phyloP scores from a whole-genome alignment of 1,140 invertebrate genomes.

The Callitettix versicolor region DNA sequence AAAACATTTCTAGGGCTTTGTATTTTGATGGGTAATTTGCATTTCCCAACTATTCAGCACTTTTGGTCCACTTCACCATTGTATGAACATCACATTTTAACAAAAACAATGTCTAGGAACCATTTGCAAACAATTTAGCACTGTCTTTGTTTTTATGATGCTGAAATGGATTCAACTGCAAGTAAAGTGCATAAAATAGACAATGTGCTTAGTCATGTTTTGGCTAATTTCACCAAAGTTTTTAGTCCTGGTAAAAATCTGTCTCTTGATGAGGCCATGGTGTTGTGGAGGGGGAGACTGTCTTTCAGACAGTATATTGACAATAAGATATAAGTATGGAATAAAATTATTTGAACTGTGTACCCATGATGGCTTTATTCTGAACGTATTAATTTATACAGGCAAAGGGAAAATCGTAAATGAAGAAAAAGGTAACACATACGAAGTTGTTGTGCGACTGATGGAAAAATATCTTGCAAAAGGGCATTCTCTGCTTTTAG shows the following conservation, averaged over 20 bases:
- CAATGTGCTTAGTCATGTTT: conserved; percentile 3
- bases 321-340: conserved; percentile 29
- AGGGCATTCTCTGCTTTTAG: conserved; percentile 17
- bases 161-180: neutral
- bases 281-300: conserved; percentile 28
- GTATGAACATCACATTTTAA: conserved; percentile 25
- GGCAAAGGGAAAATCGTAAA: conserved; percentile 1
- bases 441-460: conserved; percentile 12
- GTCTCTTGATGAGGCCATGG: conserved; percentile 25
- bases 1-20: conserved; percentile 1
- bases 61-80: conserved; percentile 11
- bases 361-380: conserved; percentile 15
- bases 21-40: neutral
- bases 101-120: conserved; percentile 27
- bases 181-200: neutral
- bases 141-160: conserved; percentile 23
- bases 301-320: conserved; percentile 30
- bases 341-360: conserved; percentile 29
- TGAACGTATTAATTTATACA: conserved; percentile 12
- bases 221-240: conserved; percentile 1
- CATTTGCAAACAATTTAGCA: conserved; percentile 27
- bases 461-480: conserved; percentile 14
- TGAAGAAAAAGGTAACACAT: conserved; percentile 8
- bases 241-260: conserved; percentile 22
- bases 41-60: neutral